Evolutionary conservation across 2,888 invertebrate genomes (phyloP).

Genomic region (Tupiocoris notatus): DNA sequence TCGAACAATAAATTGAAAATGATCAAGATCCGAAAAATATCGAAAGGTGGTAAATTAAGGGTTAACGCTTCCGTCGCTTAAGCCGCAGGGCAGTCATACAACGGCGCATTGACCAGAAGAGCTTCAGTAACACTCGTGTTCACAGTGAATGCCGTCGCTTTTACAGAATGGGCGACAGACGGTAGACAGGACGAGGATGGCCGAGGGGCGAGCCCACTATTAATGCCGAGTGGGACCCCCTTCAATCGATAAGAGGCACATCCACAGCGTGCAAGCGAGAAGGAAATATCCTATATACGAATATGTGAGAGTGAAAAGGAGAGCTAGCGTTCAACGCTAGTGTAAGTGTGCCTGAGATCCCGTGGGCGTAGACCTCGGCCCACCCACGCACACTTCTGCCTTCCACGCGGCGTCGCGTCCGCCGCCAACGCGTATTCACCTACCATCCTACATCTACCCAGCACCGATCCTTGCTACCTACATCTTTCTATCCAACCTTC

Average conservation of each 20-base stretch:
- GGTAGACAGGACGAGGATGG: neutral
- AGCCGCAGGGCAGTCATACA: neutral
- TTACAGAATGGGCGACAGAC: neutral
- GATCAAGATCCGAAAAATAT: neutral
- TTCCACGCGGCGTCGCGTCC: neutral
- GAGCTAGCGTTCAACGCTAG: neutral
- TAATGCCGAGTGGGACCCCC: neutral
- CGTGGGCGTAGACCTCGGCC: slow-evolving; percentile 23
- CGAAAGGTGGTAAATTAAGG: neutral
- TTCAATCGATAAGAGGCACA: neutral
- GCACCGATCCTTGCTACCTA: too few species aligned
- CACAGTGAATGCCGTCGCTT: neutral
- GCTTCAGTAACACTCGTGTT: neutral
- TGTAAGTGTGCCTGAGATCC: neutral
- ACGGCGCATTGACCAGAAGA: neutral
- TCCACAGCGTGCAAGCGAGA: neutral
- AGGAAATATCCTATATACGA: too few species aligned
- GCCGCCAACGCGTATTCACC: neutral
- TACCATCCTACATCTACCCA: neutral
- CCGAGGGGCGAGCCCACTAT: neutral
- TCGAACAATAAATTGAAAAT: too few species aligned
- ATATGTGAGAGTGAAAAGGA: neutral
- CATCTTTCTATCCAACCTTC: neutral
- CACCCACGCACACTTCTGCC: slow-evolving; percentile 28
- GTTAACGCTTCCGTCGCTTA: too few species aligned